Evolutionary conservation across 2,113 vertebrate species (phyloP), one percentile per base, ranked within the genome.

Genomic region (Cyanoramphus novaezelandiae): DNA sequence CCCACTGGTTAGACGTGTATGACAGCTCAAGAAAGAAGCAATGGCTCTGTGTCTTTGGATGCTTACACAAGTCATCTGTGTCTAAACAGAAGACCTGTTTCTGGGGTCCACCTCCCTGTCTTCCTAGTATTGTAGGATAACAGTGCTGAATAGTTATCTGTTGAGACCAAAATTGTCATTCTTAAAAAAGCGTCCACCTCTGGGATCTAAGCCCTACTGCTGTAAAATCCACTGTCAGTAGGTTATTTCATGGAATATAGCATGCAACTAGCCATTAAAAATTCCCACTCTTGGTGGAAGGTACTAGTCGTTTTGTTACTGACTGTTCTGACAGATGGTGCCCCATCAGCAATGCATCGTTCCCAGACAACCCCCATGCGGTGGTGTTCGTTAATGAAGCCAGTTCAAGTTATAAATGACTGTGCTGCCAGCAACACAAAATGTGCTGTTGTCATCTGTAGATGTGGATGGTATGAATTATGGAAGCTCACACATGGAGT

Each of bases 291-390:
- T 35, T 85, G 64, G 75, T 74, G 88, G 78, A 92, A 85, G 64
- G 80, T 86, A 72, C 78, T 77, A 65, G 55, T 50, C 65, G 55
- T 63, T 96, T 88, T 68, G 68, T 79, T 91, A 78, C 50, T 81
- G 91, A 69, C 84, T 82, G 60, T 23, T 84, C 65, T 90, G 94
- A 96, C 95, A 97, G 92, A 95, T 95, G 93, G 81, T 74, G 72
- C 16, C 86, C 90, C 88, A 95, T 86, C 92, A 97, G 43, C 88
- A 74, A 43, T 76, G 70, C 75, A 68, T 65, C 0, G 23, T 96
- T 88, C 92, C 79, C 68, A 92, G 86, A 96, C 88, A 84, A 74
- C 53, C 87, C 80, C 81, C 77, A 87, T 82, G 83, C 80, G 89
- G 37, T 70, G 78, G 88, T 86, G 71, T 31, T 79, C 6, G 3